phyloP scores from a whole-genome alignment of 2,888 invertebrate species.

The Apotomis capreana region DNA sequence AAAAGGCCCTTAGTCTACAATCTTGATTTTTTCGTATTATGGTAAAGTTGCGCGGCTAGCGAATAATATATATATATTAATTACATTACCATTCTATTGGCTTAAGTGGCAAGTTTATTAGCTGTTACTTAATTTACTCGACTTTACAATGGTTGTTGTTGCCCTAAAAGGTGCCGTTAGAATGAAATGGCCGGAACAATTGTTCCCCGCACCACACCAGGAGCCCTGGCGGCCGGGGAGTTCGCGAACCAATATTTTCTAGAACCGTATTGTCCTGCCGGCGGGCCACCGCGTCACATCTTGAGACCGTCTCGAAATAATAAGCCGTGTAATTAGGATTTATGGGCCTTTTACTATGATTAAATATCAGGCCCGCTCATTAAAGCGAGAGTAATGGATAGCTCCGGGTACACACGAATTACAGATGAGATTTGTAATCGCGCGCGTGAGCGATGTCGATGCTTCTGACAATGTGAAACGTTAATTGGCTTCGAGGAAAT shows the following conservation, averaged over 20 bases:
- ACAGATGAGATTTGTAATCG: slow-evolving; percentile 60
- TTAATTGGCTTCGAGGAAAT: slow-evolving; percentile 33
- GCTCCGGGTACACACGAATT: slow-evolving; percentile 56
- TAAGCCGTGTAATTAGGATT: slow-evolving; percentile 79
- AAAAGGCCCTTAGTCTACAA: too few species aligned
- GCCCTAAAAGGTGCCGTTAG: slow-evolving; percentile 19
- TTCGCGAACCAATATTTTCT: slow-evolving; percentile 56
- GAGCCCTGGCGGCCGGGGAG: slow-evolving; percentile 38
- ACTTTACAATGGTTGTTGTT: slow-evolving; percentile 16
- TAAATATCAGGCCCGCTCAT: slow-evolving; percentile 66
- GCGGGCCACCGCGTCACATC: slow-evolving; percentile 55
- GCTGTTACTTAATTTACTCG: neutral
- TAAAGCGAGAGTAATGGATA: slow-evolving; percentile 63
- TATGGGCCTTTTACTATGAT: slow-evolving; percentile 75
- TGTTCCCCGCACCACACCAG: neutral
- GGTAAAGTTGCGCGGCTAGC: too few species aligned
- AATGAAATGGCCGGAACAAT: slow-evolving; percentile 19
- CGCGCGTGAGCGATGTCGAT: slow-evolving; percentile 44
- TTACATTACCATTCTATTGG: too few species aligned
- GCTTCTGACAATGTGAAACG: slow-evolving; percentile 27
- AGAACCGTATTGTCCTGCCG: slow-evolving; percentile 69
- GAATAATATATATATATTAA: too few species aligned
- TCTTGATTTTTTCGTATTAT: too few species aligned
- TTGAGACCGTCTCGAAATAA: slow-evolving; percentile 71
- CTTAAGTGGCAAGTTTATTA: neutral